Evolutionary conservation across 2,797 vertebrate genomes (phyloP).

Genomic region (Pachyuromys duprasi): DNA sequence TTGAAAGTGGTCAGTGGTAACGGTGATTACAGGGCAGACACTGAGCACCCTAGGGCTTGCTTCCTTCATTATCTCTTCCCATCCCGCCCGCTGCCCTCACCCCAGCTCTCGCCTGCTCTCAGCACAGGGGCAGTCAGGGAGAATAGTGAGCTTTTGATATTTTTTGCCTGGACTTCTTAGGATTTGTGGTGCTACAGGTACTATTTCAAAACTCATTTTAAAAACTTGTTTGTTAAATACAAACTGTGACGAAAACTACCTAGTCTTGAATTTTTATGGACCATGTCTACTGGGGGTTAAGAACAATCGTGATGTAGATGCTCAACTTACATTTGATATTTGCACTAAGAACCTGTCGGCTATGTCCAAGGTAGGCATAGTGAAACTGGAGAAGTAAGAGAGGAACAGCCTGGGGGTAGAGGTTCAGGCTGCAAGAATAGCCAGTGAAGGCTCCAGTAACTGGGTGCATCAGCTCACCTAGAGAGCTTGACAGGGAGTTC

Average conservation of each 20-base stretch:
- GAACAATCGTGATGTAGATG: slow-evolving; percentile 46
- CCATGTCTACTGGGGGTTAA: neutral
- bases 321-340: slow-evolving; percentile 45
- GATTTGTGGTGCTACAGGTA: neutral
- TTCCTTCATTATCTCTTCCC: slow-evolving; percentile 18
- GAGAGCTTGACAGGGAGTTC: neutral
- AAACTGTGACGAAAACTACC: slow-evolving; percentile 6
- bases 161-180: slow-evolving; percentile 31
- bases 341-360: neutral
- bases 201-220: slow-evolving; percentile 5
- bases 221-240: slow-evolving; percentile 35
- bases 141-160: neutral
- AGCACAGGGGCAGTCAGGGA: neutral
- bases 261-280: neutral
- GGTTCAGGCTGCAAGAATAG: neutral
- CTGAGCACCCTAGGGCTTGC: neutral
- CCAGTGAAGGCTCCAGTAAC: neutral
- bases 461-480: neutral
- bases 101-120: neutral
- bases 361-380: neutral
- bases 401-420: neutral
- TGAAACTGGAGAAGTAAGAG: neutral
- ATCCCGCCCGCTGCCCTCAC: neutral
- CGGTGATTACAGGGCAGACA: neutral
- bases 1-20: neutral